A percentile compares a stretch with the other conserved stretches of the same genome.
Conservation (phyloP, 2,797 vertebrate species). For the Myotis myotis region DNA sequence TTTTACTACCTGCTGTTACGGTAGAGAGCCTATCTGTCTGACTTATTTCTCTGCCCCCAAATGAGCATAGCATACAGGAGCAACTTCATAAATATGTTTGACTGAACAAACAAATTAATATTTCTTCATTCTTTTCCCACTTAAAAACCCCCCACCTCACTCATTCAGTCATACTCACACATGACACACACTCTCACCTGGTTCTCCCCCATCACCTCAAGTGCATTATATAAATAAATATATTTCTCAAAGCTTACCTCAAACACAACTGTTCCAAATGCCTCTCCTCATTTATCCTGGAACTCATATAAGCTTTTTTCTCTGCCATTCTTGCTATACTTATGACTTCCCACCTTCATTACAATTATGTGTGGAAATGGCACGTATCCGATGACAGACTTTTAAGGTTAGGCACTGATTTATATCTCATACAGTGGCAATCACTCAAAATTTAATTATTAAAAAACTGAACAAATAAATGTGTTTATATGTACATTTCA, state of each 20-base stretch:
- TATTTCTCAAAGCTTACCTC: not conserved
- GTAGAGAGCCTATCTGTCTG: not conserved
- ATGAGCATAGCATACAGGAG: not conserved
- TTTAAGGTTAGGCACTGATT: not conserved
- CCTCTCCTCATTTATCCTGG: not conserved
- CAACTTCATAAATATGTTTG: not conserved
- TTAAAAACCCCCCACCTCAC: not conserved
- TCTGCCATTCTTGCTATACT: not conserved
- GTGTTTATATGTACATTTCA: not conserved
- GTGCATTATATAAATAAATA: not conserved
- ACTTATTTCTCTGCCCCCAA: not conserved
- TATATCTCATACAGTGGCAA: not conserved
- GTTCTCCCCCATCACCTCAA: not conserved
- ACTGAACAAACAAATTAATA: not conserved
- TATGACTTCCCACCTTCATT: not conserved
- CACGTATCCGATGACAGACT: not conserved
- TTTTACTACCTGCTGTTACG: conserved; percentile 1
- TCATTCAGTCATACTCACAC: not conserved
- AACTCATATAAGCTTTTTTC: not conserved
- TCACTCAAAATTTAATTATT: not conserved
- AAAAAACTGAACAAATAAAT: not conserved
- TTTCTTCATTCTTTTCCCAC: not conserved
- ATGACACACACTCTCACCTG: not conserved
- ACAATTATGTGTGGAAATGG: not conserved
- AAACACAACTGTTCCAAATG: not conserved